Evolutionary conservation across 1,140 invertebrate species (phyloP).

Genomic region (Acromyrmex echinatior): DNA sequence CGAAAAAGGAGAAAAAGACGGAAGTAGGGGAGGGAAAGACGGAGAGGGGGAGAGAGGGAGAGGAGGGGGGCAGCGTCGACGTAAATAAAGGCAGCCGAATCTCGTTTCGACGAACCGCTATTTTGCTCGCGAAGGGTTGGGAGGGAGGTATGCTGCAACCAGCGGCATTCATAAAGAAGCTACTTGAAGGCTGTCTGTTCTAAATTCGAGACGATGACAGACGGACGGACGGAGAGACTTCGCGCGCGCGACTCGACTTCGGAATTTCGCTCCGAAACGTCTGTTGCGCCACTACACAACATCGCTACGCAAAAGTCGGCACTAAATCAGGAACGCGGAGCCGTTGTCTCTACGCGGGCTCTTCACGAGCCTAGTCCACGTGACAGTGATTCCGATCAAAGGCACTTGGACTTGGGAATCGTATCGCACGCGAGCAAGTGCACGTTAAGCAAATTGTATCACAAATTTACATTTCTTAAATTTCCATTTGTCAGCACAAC

Average conservation of each 20-base stretch:
- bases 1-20: background rate
- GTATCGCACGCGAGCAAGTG: background rate
- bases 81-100: conserved; percentile 65
- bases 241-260: conserved; percentile 56
- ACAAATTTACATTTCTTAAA: background rate
- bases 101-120: conserved; percentile 61
- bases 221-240: background rate
- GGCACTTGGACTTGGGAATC: conserved; percentile 2
- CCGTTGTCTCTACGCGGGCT: background rate
- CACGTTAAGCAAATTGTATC: conserved; percentile 9
- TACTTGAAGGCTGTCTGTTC: conserved; percentile 70
- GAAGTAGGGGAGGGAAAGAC: no score
- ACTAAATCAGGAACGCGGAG: conserved; percentile 25
- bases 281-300: conserved; percentile 64
- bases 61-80: conserved; percentile 6
- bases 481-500: no score
- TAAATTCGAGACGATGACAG: conserved; percentile 63
- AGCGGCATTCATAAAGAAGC: conserved; percentile 60
- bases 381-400: background rate
- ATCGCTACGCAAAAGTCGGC: background rate
- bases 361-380: background rate
- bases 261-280: conserved; percentile 65
- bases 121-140: conserved; percentile 62
- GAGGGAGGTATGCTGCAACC: conserved; percentile 9
- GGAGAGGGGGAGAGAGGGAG: background rate